Evolutionary conservation across 2,113 vertebrate species (phyloP).

Genomic region (Hemicordylus capensis): DNA sequence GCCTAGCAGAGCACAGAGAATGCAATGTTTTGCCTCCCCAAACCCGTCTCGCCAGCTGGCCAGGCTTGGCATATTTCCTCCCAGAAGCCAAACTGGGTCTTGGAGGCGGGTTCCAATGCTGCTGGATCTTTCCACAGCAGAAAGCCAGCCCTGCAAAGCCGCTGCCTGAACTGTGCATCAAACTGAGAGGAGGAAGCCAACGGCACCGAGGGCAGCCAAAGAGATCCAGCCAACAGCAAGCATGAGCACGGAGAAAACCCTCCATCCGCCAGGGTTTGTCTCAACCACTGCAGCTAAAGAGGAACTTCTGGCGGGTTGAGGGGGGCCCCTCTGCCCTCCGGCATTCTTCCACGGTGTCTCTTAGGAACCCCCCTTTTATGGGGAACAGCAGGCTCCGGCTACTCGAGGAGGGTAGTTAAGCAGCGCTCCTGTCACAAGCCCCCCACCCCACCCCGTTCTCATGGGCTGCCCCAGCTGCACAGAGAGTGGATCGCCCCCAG

Average conservation of each 20-base stretch:
- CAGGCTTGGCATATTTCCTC: too few relatives aligned
- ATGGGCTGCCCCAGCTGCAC: too few relatives aligned
- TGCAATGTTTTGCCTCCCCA: background rate
- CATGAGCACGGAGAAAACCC: background rate
- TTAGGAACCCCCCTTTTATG: conserved; percentile 69
- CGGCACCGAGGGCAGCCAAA: background rate
- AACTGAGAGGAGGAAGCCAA: too few relatives aligned
- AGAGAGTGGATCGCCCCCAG: too few relatives aligned
- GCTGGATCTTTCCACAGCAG: background rate
- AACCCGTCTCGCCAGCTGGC: background rate
- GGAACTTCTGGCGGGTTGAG: conserved; percentile 40
- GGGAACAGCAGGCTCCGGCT: conserved; percentile 60
- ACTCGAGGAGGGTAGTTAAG: too few relatives aligned
- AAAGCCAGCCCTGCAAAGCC: too few relatives aligned
- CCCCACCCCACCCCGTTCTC: too few relatives aligned
- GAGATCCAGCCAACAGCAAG: background rate
- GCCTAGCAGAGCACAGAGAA: background rate
- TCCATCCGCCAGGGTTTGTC: too few relatives aligned
- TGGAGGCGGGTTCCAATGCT: background rate
- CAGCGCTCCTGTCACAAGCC: too few relatives aligned
- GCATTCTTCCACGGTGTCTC: conserved; percentile 65
- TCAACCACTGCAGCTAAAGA: too few relatives aligned
- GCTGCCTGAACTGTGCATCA: background rate
- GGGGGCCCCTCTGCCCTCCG: conserved; percentile 20
- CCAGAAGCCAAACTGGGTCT: background rate